Percentiles rank a stretch among this genome's conserved stretches.
phyloP scores from a whole-genome alignment of 2,113 vertebrate genomes.

The Carettochelys insculpta region DNA sequence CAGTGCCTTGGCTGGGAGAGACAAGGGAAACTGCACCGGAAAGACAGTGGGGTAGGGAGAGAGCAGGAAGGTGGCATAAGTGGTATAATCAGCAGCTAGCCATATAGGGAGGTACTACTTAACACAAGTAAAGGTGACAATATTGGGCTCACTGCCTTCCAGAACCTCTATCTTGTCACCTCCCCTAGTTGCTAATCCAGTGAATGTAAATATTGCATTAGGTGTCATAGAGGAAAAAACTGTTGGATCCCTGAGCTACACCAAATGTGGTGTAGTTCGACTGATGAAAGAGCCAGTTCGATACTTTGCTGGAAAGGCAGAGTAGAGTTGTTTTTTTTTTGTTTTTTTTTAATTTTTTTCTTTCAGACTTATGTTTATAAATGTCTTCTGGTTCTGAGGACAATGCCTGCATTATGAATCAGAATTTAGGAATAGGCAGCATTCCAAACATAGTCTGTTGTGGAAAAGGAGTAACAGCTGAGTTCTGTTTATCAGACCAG shows the following conservation, averaged over 20 bases:
- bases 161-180: neutral
- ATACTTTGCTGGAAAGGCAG: slow-evolving; percentile 53
- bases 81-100: neutral
- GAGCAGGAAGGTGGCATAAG: no score
- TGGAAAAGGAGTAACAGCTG: slow-evolving; percentile 59
- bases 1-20: no score
- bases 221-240: neutral
- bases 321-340: no score
- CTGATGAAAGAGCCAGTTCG: slow-evolving; percentile 60
- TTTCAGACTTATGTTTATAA: slow-evolving; percentile 66
- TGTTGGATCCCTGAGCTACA: neutral
- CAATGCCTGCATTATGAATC: slow-evolving; percentile 61
- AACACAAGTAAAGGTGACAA: neutral
- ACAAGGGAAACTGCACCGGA: no score
- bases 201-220: neutral
- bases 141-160: neutral
- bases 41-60: no score
- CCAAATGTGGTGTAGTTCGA: slow-evolving; percentile 15
- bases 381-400: slow-evolving; percentile 40
- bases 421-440: slow-evolving; percentile 40
- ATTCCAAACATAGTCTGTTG: slow-evolving; percentile 19
- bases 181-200: neutral
- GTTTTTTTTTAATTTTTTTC: no score
- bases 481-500: slow-evolving; percentile 64
- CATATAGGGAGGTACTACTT: neutral